Base-by-base conservation (phyloP, 2,113 vertebrate species). In the Labeo catla region DNA sequence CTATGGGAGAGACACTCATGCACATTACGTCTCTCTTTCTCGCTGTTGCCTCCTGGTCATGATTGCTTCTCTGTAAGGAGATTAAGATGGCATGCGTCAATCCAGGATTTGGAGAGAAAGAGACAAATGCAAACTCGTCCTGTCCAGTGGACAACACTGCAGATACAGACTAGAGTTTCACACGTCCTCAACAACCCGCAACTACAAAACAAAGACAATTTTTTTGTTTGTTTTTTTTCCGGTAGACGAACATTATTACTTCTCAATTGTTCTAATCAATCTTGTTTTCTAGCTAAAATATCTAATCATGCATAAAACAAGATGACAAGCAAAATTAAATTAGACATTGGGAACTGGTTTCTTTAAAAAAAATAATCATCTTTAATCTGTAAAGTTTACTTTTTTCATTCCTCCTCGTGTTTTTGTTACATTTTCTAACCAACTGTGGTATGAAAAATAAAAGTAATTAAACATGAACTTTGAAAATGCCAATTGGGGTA, bases 61-160 rank as follows among this genome's bases (percentile, higher is more conserved):
- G 93, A 95, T 94, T 95, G 95, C 92, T 94, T 94, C 92, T 90
- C 92, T 91, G 90, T 96, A 96, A 97, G 93, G 91, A 96, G 96
- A 96, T 97, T 97, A 96, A 93, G 93, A 93, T 93, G 92, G 94
- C 91, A 95, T 95, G 94, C 92, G 94, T 96, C 96, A 97, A 95
- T 94, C 94, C 93, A 93, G 96, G 96, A 95, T 96, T 97, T 95
- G 94, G 92, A 92, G 88, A 88, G 90, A 93, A 87, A 93, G 92
- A 93, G 93, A 95, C 91, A 94, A 95, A 95, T 89, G 91, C 92
- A 92, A 92, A 90, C 92, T 93, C 91, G 90, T 93, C 89, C 91
- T 91, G 93, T 87, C 90, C 91, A 70, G 90, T 83, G 89, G 91
- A 92, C 82, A 36, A 85, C 72, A 77, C 86, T 74, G 84, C 77